Evolutionary conservation across 1,140 invertebrate species (phyloP), one percentile per base, ranked within the genome.

Genomic region (Streblospio benedicti): DNA sequence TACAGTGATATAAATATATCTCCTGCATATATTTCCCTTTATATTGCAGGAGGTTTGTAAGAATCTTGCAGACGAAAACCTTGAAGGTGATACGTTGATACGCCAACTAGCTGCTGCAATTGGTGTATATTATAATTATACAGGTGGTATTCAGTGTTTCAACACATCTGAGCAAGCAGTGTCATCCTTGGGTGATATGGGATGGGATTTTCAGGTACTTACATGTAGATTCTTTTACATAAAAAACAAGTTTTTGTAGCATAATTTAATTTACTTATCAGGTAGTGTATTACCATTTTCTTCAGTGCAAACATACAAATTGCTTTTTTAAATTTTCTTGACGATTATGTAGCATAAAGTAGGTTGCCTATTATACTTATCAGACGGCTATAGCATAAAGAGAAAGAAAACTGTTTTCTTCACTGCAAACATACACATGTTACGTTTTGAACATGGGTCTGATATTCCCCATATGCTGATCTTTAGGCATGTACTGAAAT

Each of bases 401-500:
- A n/a, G n/a, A n/a, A n/a, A n/a, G n/a, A n/a, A n/a, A n/a, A n/a
- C n/a, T n/a, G n/a, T n/a, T n/a, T n/a, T n/a, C n/a, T n/a, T n/a
- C n/a, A n/a, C n/a, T n/a, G n/a, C n/a, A n/a, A n/a, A n/a, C n/a
- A n/a, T n/a, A n/a, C n/a, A n/a, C n/a, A n/a, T n/a, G n/a, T n/a
- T n/a, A n/a, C n/a, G n/a, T n/a, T n/a, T n/a, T n/a, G n/a, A n/a
- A n/a, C n/a, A n/a, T n/a, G n/a, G n/a, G n/a, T n/a, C n/a, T 28
- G 14, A 28, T 2, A 54, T 51, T n/a, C n/a, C n/a, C n/a, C n/a
- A n/a, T n/a, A n/a, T 12, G 18, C 3, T 27, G n/a, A 35, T 30
- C 32, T 64, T 3, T 62, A 78, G 74, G 65, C 86, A 6, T 97
- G 94, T 72, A 93, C 92, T 28, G 93, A 98, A 78, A 94, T 97